phyloP scores from a whole-genome alignment of 2,113 vertebrate species.

The Gila orcuttii region DNA sequence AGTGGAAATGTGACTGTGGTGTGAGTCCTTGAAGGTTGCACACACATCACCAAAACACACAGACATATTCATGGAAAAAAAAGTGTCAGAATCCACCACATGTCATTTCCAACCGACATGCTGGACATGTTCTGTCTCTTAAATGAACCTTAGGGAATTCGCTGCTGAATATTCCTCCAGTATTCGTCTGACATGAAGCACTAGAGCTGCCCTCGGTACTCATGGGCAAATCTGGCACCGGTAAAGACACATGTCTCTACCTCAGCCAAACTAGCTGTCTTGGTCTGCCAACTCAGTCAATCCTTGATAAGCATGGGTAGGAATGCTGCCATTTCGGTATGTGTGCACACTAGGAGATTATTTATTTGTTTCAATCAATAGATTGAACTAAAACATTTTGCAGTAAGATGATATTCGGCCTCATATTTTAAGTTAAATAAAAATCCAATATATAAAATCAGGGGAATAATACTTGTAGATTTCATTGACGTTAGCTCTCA shows the following conservation, averaged over 20 bases:
- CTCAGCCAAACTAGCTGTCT: conserved; percentile 59
- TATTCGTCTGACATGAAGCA: conserved; percentile 43
- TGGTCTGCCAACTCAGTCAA: conserved; percentile 54
- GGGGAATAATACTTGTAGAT: conserved; percentile 41
- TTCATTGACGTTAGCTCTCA: background rate
- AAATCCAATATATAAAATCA: background rate
- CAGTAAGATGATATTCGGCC: background rate
- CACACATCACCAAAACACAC: background rate
- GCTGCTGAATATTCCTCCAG: conserved; percentile 19
- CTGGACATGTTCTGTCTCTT: conserved; percentile 48
- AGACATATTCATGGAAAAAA: conserved; percentile 29
- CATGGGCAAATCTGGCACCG: conserved; percentile 53
- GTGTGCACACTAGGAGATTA: background rate
- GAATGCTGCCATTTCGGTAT: conserved; percentile 17
- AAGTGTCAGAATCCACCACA: conserved; percentile 36
- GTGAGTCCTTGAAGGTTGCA: conserved; percentile 24
- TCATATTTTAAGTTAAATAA: background rate
- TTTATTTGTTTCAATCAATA: background rate
- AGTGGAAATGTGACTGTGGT: background rate
- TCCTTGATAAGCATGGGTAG: conserved; percentile 49
- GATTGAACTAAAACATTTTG: background rate
- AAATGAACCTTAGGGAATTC: conserved; percentile 52
- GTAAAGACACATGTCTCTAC: conserved; percentile 61
- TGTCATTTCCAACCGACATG: conserved; percentile 49
- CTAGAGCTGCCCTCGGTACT: conserved; percentile 40